Evolutionary conservation across 2,888 invertebrate species (phyloP), one percentile per base, ranked within the genome.

Genomic region (Dione vanillae): DNA sequence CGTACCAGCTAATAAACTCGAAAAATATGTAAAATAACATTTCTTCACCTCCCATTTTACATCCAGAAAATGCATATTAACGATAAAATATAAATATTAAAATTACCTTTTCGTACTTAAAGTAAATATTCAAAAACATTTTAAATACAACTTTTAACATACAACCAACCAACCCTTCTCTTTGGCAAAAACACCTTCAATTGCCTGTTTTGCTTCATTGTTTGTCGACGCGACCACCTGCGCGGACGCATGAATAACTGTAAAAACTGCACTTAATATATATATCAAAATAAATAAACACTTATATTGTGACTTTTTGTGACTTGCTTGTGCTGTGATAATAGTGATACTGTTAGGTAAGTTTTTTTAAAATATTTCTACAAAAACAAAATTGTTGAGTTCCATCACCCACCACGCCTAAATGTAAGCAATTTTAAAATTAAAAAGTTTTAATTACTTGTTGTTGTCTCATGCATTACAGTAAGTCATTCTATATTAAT

Each of bases 201-300:
- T 16, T 16, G 56, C 11, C n/a, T 40, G 37, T 56, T 54, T 19
- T 11, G 37, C 11, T 11, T 56, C 56, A 56, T 56, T 56, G 56
- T 56, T 56, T 56, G 56, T 11, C 56, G 56, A 37, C 10, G 37
- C 56, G 56, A 56, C 56, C 37, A 56, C 37, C 56, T 40, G 56
- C 56, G 56, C 56, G 56, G 56, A 56, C 56, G 56, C 56, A 56
- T 56, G 16, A 19, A 40, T 1, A 37, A 37, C 37, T 16, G 35
- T 56, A 40, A 19, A 6, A 56, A 56, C 35, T 16, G 54, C 37
- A 54, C 0, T 54, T 35, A n/a, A n/a, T 3, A 35, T 52, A 35
- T 52, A n/a, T 37, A 16, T 3, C 14, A 19, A 37, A n/a, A 52
- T 3, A 35, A 56, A n/a, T 10, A 37, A 10, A 56, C 37, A 16